Evolutionary conservation across 2,888 invertebrate species (phyloP).

Genomic region (Pachydiplax longipennis): DNA sequence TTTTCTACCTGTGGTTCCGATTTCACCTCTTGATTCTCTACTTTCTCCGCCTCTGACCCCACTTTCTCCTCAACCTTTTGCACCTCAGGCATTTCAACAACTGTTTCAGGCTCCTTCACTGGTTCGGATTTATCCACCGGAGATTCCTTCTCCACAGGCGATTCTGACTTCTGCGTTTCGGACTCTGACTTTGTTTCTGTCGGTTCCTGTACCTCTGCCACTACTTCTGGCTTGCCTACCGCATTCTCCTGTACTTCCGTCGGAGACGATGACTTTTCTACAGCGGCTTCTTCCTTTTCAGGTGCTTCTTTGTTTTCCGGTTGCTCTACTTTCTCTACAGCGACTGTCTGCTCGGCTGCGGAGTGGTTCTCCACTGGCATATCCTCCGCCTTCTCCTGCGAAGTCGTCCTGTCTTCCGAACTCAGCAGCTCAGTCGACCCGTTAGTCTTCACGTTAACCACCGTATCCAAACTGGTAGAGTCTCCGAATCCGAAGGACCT

Average conservation of each 20-base stretch:
- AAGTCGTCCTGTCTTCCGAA: neutral
- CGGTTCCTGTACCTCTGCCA: neutral
- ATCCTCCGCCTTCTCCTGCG: neutral
- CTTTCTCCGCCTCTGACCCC: neutral
- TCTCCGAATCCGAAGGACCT: slow-evolving; percentile 27
- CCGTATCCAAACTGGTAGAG: slow-evolving; percentile 8
- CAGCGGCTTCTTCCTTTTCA: neutral
- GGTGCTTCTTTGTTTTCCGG: too few relatives aligned
- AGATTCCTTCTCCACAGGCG: neutral
- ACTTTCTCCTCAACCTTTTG: neutral
- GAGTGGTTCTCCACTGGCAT: neutral
- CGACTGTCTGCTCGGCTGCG: too few relatives aligned
- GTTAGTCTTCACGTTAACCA: slow-evolving; percentile 10
- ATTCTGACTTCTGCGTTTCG: neutral
- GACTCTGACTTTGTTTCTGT: neutral
- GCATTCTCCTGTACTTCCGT: neutral
- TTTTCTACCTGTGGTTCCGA: neutral
- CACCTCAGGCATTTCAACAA: neutral
- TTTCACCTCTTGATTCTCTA: neutral
- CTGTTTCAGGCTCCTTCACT: neutral
- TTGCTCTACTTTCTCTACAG: too few relatives aligned
- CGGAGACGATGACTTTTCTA: neutral
- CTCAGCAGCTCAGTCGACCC: neutral
- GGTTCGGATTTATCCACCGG: neutral
- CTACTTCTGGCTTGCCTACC: too few relatives aligned